phyloP scores from a whole-genome alignment of 2,888 invertebrate species.

The Lamproptera curius region DNA sequence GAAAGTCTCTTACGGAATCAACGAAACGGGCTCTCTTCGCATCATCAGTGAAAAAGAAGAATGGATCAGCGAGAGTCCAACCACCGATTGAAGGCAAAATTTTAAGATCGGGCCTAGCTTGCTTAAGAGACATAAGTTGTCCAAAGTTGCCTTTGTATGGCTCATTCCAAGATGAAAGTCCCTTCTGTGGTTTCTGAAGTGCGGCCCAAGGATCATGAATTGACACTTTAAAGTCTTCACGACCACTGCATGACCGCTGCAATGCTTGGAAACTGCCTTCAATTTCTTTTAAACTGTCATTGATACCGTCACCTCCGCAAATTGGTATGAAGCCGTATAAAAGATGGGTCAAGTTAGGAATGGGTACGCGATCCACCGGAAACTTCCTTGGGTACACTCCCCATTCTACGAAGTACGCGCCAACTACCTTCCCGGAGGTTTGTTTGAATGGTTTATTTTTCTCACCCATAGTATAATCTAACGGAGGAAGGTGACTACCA shows the following conservation, averaged over 20 bases:
- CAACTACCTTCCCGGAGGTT: slow-evolving; percentile 68
- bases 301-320: slow-evolving; percentile 71
- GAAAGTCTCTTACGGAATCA: slow-evolving; percentile 66
- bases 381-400: slow-evolving; percentile 70
- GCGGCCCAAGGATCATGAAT: slow-evolving; percentile 74
- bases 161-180: slow-evolving; percentile 68
- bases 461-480: slow-evolving; percentile 58
- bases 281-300: slow-evolving; percentile 72
- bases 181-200: slow-evolving; percentile 69
- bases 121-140: slow-evolving; percentile 69
- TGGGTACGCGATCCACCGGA: slow-evolving; percentile 63
- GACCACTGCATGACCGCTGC: slow-evolving; percentile 67
- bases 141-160: slow-evolving; percentile 74
- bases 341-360: slow-evolving; percentile 67
- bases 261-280: slow-evolving; percentile 72
- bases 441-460: slow-evolving; percentile 70
- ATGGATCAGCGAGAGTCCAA: slow-evolving; percentile 71
- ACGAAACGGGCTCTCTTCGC: slow-evolving; percentile 62
- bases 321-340: slow-evolving; percentile 71
- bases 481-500: slow-evolving; percentile 68
- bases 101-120: slow-evolving; percentile 64
- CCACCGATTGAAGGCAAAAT: slow-evolving; percentile 69
- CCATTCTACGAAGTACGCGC: slow-evolving; percentile 72
- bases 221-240: slow-evolving; percentile 69
- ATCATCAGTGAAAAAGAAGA: slow-evolving; percentile 66